phyloP scores from a whole-genome alignment of 2,888 invertebrate genomes.

The Coronaproctus castanopsis region DNA sequence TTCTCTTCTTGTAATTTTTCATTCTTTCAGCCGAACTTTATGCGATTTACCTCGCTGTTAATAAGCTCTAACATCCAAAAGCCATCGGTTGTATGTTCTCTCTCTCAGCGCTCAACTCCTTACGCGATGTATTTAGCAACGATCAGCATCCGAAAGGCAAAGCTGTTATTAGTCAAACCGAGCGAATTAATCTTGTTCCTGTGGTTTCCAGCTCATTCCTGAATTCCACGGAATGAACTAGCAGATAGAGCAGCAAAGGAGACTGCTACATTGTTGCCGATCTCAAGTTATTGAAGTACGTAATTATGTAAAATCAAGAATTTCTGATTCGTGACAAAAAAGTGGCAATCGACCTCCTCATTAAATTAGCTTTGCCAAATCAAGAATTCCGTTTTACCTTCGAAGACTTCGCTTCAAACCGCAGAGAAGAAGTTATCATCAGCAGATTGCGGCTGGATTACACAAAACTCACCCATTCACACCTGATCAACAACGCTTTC shows the following conservation, averaged over 20 bases:
- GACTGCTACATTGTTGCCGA: too few relatives aligned
- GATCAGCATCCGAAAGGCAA: background rate
- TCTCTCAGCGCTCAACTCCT: background rate
- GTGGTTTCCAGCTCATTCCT: background rate
- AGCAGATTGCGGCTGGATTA: too few relatives aligned
- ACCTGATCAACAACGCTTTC: too few relatives aligned
- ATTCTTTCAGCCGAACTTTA: background rate
- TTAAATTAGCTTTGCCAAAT: too few relatives aligned
- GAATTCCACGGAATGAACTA: background rate
- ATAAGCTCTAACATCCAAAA: background rate
- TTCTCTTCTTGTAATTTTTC: background rate
- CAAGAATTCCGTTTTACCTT: too few relatives aligned
- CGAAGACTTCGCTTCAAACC: too few relatives aligned
- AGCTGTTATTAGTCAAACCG: background rate
- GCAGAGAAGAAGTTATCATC: too few relatives aligned
- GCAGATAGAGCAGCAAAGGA: background rate
- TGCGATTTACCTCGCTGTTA: background rate
- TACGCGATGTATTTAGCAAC: background rate
- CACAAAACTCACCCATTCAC: too few relatives aligned
- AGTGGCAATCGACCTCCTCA: too few relatives aligned
- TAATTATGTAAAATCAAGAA: too few relatives aligned
- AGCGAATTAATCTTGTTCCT: background rate
- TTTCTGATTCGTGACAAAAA: too few relatives aligned
- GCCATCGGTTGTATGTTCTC: background rate
- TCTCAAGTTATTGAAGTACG: too few relatives aligned